phyloP scores from a whole-genome alignment of 2,888 invertebrate genomes.

The Panorpa germanica region DNA sequence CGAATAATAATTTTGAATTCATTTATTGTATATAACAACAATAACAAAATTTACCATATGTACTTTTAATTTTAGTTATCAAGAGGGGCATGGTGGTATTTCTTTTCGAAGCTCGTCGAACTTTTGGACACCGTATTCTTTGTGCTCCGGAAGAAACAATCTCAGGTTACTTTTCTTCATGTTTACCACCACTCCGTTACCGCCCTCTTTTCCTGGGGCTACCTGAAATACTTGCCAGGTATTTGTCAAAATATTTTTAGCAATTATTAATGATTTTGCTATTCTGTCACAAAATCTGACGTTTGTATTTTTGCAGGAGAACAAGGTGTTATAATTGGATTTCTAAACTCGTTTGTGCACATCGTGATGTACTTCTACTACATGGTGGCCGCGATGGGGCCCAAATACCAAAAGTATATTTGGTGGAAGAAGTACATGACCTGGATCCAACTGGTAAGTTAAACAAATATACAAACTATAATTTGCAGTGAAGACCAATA shows the following conservation, averaged over 20 bases:
- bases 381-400: constrained; percentile 28
- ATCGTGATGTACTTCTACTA: constrained; percentile 32
- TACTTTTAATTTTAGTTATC: constrained; percentile 28
- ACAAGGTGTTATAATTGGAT: constrained; percentile 27
- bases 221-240: constrained; percentile 60
- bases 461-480: no score
- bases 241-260: constrained; percentile 11
- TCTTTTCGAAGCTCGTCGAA: constrained; percentile 59
- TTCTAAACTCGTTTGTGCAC: constrained; percentile 28
- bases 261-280: constrained; percentile 3
- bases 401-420: constrained; percentile 27
- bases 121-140: constrained; percentile 73
- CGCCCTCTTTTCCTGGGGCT: constrained; percentile 64
- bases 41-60: constrained; percentile 5
- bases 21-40: constrained; percentile 9
- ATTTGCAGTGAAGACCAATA: no score
- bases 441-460: constrained; percentile 24
- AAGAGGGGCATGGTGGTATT: constrained; percentile 58
- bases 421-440: constrained; percentile 35
- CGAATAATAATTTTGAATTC: constrained; percentile 6
- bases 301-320: constrained; percentile 18
- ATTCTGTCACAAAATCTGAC: constrained; percentile 12
- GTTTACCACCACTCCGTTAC: constrained; percentile 76
- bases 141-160: constrained; percentile 74
- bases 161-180: constrained; percentile 74